These are phyloP conservation scores for Babylonia areolata DNA, from an alignment of 1,140 invertebrate species.

Conservation along the genomic window DNA sequence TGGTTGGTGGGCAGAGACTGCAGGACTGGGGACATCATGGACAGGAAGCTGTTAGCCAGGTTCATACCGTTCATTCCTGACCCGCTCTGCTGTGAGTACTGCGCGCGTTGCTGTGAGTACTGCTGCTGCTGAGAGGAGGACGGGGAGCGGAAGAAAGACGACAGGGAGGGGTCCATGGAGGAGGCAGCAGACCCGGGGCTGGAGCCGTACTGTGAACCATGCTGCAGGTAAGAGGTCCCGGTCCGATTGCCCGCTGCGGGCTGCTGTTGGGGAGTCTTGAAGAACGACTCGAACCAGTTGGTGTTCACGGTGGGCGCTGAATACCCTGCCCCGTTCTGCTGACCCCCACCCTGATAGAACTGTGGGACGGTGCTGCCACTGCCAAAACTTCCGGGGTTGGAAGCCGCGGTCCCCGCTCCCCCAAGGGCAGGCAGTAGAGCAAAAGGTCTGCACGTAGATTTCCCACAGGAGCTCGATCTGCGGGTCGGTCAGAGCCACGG, in stretches of 20 bases:
- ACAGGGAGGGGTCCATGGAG: background rate
- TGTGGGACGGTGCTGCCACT: too few relatives aligned
- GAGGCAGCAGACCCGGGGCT: background rate
- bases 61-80: background rate
- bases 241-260: background rate
- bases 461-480: too few relatives aligned
- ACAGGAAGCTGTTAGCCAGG: background rate
- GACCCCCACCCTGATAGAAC: background rate
- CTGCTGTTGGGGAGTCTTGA: background rate
- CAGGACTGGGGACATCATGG: background rate
- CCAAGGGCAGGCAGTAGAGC: too few relatives aligned
- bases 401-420: too few relatives aligned
- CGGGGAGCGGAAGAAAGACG: background rate
- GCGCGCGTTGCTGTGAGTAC: background rate
- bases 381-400: too few relatives aligned
- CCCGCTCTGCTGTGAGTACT: background rate
- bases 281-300: conserved; percentile 15
- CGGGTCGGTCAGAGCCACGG: too few relatives aligned
- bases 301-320: background rate
- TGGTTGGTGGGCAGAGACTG: background rate
- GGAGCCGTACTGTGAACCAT: background rate
- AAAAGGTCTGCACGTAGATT: too few relatives aligned
- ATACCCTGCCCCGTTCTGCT: background rate
- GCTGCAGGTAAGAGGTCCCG: background rate
- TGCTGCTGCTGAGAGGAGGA: background rate